Evolutionary conservation across 2,797 vertebrate genomes (phyloP).

Genomic region (Tauraco hartlaubi): DNA sequence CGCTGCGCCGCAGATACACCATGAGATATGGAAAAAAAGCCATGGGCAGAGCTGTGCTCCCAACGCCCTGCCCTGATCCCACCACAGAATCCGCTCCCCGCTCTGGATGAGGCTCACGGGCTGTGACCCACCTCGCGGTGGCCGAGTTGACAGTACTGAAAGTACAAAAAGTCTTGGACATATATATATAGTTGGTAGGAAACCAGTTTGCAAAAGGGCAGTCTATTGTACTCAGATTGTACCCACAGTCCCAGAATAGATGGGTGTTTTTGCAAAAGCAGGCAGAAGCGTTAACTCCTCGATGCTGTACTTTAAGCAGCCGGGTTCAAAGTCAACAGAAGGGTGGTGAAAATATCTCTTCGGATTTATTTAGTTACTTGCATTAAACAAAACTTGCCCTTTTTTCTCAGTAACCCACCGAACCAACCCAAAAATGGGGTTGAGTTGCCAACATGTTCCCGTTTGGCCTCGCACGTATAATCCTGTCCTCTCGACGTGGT

Average conservation of each 20-base stretch:
- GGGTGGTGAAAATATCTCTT: not conserved
- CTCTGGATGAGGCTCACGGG: not conserved
- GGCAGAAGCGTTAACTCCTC: not conserved
- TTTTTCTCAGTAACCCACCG: not conserved
- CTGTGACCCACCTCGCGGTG: rapidly evolving
- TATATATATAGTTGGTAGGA: not conserved
- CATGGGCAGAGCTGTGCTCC: rapidly evolving
- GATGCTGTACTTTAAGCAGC: not conserved
- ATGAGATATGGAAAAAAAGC: not conserved
- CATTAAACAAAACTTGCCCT: not conserved
- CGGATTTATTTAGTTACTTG: not conserved
- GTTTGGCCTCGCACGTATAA: not conserved
- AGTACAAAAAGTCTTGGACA: not conserved
- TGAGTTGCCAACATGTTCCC: not conserved
- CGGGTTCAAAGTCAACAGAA: conserved; percentile 26
- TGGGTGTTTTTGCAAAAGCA: not conserved
- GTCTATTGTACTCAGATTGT: not conserved
- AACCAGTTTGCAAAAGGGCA: not conserved
- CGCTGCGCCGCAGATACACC: rapidly evolving
- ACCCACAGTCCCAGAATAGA: conserved; percentile 6
- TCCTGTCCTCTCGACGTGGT: rapidly evolving
- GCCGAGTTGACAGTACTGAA: not conserved
- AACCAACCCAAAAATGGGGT: not conserved
- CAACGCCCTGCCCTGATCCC: rapidly evolving
- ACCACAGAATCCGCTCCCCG: not conserved